Conservation (phyloP, 2,113 vertebrate species). For the Isichthys henryi region DNA sequence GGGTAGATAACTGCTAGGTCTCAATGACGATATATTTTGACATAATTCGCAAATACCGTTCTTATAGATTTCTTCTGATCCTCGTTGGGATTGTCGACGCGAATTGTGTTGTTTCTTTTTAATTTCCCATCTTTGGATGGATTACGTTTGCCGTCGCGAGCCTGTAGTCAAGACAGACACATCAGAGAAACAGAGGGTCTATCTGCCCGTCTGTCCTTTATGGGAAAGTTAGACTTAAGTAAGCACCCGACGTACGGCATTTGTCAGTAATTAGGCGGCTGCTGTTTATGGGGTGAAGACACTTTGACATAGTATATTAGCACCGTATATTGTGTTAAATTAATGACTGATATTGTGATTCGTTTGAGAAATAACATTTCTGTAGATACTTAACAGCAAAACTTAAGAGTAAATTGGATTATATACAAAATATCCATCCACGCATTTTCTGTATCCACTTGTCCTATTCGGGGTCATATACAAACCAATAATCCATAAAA, state of each 20-base stretch:
- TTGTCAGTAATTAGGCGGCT: background rate
- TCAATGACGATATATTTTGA: background rate
- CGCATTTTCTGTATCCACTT: background rate
- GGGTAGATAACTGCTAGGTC: background rate
- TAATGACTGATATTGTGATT: background rate
- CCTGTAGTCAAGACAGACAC: background rate
- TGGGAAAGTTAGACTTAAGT: background rate
- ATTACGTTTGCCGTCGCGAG: background rate
- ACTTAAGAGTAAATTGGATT: background rate
- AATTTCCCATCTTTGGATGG: background rate
- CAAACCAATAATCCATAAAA: background rate
- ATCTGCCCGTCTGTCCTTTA: background rate
- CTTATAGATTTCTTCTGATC: background rate
- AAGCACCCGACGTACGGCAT: background rate
- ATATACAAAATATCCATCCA: background rate
- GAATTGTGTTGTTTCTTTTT: background rate
- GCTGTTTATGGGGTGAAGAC: background rate
- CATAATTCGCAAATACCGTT: background rate
- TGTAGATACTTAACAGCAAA: background rate
- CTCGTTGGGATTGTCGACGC: background rate
- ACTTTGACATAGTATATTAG: background rate
- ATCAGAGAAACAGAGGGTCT: background rate
- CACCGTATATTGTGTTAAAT: background rate
- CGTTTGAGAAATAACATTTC: background rate
- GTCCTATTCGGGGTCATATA: background rate